Percentiles rank a stretch among this genome's conserved stretches.
phyloP scores from a whole-genome alignment of 1,140 invertebrate species.

The Drosophila tropicalis region DNA sequence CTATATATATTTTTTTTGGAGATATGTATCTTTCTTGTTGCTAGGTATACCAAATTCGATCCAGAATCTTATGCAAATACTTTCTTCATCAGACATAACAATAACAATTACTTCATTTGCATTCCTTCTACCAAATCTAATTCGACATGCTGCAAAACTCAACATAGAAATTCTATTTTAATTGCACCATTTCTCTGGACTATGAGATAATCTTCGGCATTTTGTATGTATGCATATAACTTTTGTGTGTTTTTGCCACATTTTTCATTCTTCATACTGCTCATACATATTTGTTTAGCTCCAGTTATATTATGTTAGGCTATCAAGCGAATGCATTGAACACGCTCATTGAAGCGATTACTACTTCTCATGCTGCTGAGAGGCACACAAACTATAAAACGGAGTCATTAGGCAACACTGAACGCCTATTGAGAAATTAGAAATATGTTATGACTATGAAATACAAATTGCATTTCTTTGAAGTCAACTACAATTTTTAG shows the following conservation, averaged over 20 bases:
- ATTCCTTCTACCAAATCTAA: slow-evolving; percentile 1
- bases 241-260: slow-evolving; percentile 20
- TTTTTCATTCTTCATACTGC: slow-evolving; percentile 35
- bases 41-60: too few species aligned
- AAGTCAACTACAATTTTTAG: too few species aligned
- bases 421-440: background rate
- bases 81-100: background rate
- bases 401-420: slow-evolving; percentile 23
- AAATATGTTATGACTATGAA: too few species aligned
- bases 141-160: slow-evolving; percentile 22
- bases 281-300: slow-evolving; percentile 15
- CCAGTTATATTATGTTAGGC: slow-evolving; percentile 19
- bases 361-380: background rate
- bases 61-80: too few species aligned
- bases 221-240: background rate
- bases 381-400: background rate
- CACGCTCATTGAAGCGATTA: slow-evolving; percentile 38
- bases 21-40: too few species aligned
- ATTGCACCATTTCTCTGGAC: slow-evolving; percentile 73
- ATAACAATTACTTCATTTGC: background rate
- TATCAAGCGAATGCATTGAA: slow-evolving; percentile 57
- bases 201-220: slow-evolving; percentile 75
- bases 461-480: too few species aligned
- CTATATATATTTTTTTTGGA: too few species aligned
- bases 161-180: slow-evolving; percentile 62